Evolutionary conservation across 2,888 invertebrate genomes (phyloP).

Genomic region (Brenthis hecate): DNA sequence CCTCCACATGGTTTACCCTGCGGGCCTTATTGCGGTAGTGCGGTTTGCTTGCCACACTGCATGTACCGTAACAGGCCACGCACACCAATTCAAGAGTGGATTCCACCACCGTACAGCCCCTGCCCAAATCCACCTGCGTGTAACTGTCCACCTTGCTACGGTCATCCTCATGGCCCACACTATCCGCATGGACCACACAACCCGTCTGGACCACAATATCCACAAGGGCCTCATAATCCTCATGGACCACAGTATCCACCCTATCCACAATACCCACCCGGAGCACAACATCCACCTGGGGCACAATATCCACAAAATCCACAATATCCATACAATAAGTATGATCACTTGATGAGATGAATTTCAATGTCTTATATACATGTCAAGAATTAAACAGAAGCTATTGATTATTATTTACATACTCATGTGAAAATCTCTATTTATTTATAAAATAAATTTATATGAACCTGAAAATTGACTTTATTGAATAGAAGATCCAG

Average conservation of each 20-base stretch:
- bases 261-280: background rate
- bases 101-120: conserved; percentile 36
- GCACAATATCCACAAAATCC: background rate
- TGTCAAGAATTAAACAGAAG: too few species aligned
- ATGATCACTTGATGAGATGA: conserved; percentile 9
- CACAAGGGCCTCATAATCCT: background rate
- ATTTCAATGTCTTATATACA: background rate
- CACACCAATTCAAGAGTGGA: conserved; percentile 29
- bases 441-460: too few species aligned
- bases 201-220: conserved; percentile 1
- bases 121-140: conserved; percentile 7
- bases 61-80: conserved; percentile 25
- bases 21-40: conserved; percentile 34
- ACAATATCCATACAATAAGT: background rate
- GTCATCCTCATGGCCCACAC: background rate
- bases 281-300: background rate
- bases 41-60: conserved; percentile 36
- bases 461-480: too few species aligned
- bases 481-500: too few species aligned
- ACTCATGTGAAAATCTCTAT: too few species aligned
- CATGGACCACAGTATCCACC: background rate
- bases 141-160: too few species aligned
- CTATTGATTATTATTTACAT: too few species aligned
- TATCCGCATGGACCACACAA: conserved; percentile 14
- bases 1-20: conserved; percentile 33